Base-by-base conservation (phyloP, 2,113 vertebrate genomes). In the Pomatostomus ruficeps region DNA sequence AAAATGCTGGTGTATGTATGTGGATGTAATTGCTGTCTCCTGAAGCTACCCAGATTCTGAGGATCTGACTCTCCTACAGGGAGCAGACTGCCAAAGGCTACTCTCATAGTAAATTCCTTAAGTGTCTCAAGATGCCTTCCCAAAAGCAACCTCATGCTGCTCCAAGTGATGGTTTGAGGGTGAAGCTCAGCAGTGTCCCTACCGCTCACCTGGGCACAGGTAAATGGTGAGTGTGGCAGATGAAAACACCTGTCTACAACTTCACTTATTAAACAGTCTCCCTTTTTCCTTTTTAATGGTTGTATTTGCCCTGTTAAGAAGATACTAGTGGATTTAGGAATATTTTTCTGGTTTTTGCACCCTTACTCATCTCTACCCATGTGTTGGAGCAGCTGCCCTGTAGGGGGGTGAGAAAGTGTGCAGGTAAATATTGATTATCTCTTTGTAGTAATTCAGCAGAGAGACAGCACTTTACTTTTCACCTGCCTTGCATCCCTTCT, bases 371-470 rank as follows among this genome's bases (percentile, higher is more conserved):
- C 14, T 82, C 54, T 40, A 74, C 26, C 81, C 28, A 19, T 36
- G 68, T 88, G 59, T 52, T 59, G 23, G 25, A 93, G 78, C 55
- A 91, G 75, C 85, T 96, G 82, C 90, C 74, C 90, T 85, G 35
- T 51, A 59, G 80, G 42, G 89, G 72, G 70, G 66, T 87, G 84
- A 72, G 54, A 65, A 91, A 93, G 59, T 21, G 17, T 74, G 67
- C 85, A 85, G 79, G 78, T 83, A 90, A 91, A 95, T 86, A 88
- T 84, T 83, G 66, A 72, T 95, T 49, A 68, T 33, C 6, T 77
- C 42, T 92, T 46, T 46, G 24, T n/a, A 68, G 78, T 40, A 80
- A 67, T 67, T 72, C 33, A 71, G 74, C 35, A 77, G 14, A 85
- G 49, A 79, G 25, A 43, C 10, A 22, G 49, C 61, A 66, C 14